Evolutionary conservation across 2,888 invertebrate species (phyloP).

Genomic region (Ceratothoa steindachneri): DNA sequence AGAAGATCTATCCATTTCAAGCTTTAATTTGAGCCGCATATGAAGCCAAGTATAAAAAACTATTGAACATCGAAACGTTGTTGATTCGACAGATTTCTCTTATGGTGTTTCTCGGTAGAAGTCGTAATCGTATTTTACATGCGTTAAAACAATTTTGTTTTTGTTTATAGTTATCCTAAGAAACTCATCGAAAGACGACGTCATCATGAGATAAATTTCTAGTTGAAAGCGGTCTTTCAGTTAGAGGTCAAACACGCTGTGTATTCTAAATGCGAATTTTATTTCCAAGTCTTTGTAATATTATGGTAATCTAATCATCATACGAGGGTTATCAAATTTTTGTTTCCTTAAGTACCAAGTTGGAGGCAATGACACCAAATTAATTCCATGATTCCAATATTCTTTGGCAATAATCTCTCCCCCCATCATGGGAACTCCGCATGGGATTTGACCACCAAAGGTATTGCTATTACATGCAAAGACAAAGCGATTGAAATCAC

Average conservation of each 20-base stretch:
- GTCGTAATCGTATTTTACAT: background rate
- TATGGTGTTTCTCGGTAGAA: background rate
- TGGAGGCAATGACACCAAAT: background rate
- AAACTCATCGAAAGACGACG: background rate
- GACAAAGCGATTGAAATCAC: background rate
- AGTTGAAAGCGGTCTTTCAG: background rate
- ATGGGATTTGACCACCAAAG: background rate
- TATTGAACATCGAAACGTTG: background rate
- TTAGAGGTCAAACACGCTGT: background rate
- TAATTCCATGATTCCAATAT: background rate
- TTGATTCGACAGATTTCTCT: background rate
- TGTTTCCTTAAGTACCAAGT: background rate
- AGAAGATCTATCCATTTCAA: background rate
- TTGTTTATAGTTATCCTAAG: background rate
- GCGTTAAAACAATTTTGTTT: background rate
- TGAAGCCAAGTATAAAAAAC: slow-evolving; percentile 2
- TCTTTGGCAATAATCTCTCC: slow-evolving; percentile 1
- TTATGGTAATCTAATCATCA: background rate
- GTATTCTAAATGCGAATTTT: background rate
- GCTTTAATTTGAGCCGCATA: background rate
- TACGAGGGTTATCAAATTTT: background rate
- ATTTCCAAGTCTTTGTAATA: background rate
- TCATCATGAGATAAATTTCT: background rate
- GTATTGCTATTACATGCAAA: background rate
- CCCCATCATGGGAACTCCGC: background rate